These are phyloP conservation scores for Thalassoma bifasciatum DNA, from an alignment of 2,113 vertebrate genomes.

Conservation along the genomic window DNA sequence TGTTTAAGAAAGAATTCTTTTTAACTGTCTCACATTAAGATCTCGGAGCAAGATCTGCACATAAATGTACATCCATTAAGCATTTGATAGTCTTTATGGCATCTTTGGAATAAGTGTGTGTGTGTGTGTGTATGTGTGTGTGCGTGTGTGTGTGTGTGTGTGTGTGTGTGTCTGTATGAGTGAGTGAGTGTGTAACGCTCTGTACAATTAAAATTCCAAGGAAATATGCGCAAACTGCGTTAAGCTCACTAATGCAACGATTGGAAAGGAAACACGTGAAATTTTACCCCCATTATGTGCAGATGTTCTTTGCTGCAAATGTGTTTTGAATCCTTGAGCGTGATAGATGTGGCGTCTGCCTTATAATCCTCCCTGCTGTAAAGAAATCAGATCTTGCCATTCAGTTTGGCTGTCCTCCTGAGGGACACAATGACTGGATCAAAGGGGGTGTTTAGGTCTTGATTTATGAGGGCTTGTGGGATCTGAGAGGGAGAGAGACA, in stretches of 20 bases:
- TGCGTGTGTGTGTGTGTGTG: background rate
- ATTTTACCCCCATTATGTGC: conserved; percentile 37
- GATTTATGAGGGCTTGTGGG: conserved; percentile 83
- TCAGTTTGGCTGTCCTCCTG: conserved; percentile 78
- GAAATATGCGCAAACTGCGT: conserved; percentile 29
- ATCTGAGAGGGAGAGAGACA: conserved; percentile 77
- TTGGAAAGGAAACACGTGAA: conserved; percentile 35
- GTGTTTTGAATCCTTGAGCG: conserved; percentile 59
- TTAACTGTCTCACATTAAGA: conserved; percentile 31
- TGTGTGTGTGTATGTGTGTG: background rate
- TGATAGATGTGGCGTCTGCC: conserved; percentile 69
- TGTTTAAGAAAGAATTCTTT: conserved; percentile 29
- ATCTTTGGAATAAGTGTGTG: conserved; percentile 33
- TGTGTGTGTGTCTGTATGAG: background rate
- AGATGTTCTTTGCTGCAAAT: conserved; percentile 66
- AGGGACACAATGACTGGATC: conserved; percentile 82
- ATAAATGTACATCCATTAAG: conserved; percentile 16
- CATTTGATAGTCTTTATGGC: conserved; percentile 34
- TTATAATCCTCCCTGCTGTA: conserved; percentile 72
- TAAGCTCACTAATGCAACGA: conserved; percentile 27
- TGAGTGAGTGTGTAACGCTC: conserved; percentile 4
- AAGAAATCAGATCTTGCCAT: conserved; percentile 79
- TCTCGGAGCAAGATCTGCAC: conserved; percentile 16
- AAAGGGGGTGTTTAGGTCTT: conserved; percentile 84
- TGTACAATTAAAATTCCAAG: conserved; percentile 36